These are phyloP conservation scores for Tribolium madens DNA, from an alignment of 1,140 invertebrate genomes.

Conservation along the genomic window DNA sequence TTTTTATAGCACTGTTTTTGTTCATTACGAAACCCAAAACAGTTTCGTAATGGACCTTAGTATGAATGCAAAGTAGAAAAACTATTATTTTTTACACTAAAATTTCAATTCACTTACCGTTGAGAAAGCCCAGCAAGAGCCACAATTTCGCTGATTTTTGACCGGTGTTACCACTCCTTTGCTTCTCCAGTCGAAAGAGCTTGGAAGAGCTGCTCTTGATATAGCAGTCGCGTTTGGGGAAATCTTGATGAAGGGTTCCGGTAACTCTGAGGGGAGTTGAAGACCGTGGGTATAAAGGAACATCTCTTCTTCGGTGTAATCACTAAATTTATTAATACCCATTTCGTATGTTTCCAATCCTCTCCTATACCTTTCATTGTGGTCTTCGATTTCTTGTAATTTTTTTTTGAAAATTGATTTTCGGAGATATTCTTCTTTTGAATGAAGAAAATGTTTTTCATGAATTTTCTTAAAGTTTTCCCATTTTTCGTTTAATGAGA, in stretches of 20 bases:
- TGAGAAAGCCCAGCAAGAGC: constrained; percentile 35
- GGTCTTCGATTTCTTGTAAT: constrained; percentile 24
- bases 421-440: not conserved
- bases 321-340: constrained; percentile 3
- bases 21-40: too few relatives aligned
- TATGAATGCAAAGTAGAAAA: too few relatives aligned
- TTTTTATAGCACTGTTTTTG: too few relatives aligned
- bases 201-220: not conserved
- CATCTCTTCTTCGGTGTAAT: constrained; percentile 11
- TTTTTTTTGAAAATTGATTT: constrained; percentile 4
- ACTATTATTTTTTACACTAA: too few relatives aligned
- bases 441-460: not conserved
- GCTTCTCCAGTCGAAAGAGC: constrained; percentile 5
- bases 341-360: constrained; percentile 22
- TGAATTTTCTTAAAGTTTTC: not conserved
- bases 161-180: constrained; percentile 12
- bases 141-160: constrained; percentile 14
- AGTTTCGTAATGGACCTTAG: too few relatives aligned
- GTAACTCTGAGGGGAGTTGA: not conserved
- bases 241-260: not conserved
- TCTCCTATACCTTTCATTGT: constrained; percentile 13
- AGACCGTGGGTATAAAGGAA: not conserved
- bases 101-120: constrained; percentile 19
- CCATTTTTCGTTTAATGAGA: not conserved
- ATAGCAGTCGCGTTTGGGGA: not conserved